A percentile compares a stretch with the other conserved stretches of the same genome.
These are phyloP conservation scores for Idaea dimidiata DNA, from an alignment of 2,888 invertebrate genomes.

Conservation along the genomic window DNA sequence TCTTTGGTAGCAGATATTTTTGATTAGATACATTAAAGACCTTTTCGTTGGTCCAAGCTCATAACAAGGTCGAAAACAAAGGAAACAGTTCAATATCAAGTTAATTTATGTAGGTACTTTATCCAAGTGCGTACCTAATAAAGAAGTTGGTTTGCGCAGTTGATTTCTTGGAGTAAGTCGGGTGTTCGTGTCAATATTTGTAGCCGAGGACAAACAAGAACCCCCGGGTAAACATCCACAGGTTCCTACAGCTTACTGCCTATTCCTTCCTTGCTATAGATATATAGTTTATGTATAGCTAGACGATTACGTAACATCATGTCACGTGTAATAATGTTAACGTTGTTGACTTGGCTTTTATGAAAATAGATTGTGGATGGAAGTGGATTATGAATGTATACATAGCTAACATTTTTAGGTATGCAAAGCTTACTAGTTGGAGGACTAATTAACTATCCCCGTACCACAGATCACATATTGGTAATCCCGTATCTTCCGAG, in stretches of 20 bases:
- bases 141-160: constrained; percentile 38
- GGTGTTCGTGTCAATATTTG: constrained; percentile 65
- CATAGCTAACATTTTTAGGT: too few species aligned
- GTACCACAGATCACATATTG: too few species aligned
- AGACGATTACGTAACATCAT: constrained; percentile 42
- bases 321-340: neutral
- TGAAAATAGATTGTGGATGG: neutral
- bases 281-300: constrained; percentile 42
- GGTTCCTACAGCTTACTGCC: constrained; percentile 32
- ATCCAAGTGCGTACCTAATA: constrained; percentile 16
- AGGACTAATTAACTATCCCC: too few species aligned
- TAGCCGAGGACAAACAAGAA: constrained; percentile 43
- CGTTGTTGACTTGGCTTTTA: neutral
- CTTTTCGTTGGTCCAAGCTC: neutral
- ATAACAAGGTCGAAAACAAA: neutral
- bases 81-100: neutral
- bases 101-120: neutral
- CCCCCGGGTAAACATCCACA: constrained; percentile 40
- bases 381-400: too few species aligned
- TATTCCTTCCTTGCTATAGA: constrained; percentile 22
- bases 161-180: constrained; percentile 49
- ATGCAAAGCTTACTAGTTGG: too few species aligned
- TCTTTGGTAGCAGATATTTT: too few species aligned
- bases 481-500: too few species aligned
- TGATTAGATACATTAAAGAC: neutral